These are phyloP conservation scores for Ascaphus truei DNA, from an alignment of 2,113 vertebrate species.

Conservation along the genomic window DNA sequence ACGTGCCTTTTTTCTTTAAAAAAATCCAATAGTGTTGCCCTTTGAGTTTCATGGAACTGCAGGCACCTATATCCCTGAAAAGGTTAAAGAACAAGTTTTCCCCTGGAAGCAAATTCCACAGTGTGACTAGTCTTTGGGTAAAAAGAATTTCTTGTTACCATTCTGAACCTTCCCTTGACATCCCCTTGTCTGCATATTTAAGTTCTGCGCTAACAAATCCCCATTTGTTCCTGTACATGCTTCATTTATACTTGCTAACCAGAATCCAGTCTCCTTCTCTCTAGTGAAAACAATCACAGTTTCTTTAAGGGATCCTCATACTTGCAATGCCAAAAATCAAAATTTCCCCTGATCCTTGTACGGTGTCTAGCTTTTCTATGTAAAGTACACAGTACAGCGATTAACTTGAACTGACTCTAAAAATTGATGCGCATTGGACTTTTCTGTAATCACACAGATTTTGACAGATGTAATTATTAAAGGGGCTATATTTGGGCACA, in stretches of 20 bases:
- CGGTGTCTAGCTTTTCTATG: background rate
- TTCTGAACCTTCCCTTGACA: constrained; percentile 22
- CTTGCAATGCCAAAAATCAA: constrained; percentile 12
- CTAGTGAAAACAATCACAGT: constrained; percentile 28
- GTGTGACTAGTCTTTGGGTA: constrained; percentile 13
- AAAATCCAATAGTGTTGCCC: too few relatives aligned
- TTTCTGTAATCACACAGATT: too few relatives aligned
- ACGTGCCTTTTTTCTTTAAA: too few relatives aligned
- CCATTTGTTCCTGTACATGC: constrained; percentile 34
- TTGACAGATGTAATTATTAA: too few relatives aligned
- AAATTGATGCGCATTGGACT: too few relatives aligned
- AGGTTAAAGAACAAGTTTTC: constrained; percentile 5
- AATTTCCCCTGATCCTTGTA: background rate
- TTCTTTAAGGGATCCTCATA: constrained; percentile 28
- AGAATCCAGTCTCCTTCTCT: constrained; percentile 19
- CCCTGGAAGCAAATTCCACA: constrained; percentile 1
- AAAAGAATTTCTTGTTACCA: constrained; percentile 33
- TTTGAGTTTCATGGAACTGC: too few relatives aligned
- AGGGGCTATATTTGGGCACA: background rate
- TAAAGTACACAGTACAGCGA: background rate
- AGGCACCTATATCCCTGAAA: background rate
- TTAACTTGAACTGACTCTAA: too few relatives aligned
- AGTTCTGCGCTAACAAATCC: constrained; percentile 32
- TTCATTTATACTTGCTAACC: constrained; percentile 33
- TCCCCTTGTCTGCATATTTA: constrained; percentile 36